Evolutionary conservation across 2,888 invertebrate genomes (phyloP).

Genomic region (Nineta flava): DNA sequence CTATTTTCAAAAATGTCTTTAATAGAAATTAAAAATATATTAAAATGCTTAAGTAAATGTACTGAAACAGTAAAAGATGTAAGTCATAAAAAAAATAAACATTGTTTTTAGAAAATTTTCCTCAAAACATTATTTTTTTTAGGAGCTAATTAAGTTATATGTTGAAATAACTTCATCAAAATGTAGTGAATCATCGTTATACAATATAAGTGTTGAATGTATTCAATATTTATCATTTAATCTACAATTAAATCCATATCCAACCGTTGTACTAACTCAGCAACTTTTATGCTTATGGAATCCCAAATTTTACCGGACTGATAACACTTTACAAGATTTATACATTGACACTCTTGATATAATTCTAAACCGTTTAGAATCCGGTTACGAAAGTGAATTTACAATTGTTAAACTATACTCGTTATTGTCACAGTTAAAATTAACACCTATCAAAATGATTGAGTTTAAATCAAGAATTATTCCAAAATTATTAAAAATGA

Average conservation of each 20-base stretch:
- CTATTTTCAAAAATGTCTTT: not conserved
- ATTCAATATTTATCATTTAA: not conserved
- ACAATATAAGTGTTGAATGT: not conserved
- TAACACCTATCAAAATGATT: constrained; percentile 3
- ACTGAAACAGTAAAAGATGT: not conserved
- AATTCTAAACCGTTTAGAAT: not conserved
- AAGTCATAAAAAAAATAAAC: not conserved
- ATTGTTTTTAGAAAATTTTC: not conserved
- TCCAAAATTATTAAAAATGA: constrained; percentile 15
- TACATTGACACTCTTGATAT: not conserved
- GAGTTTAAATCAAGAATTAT: constrained; percentile 4
- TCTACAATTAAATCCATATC: not conserved
- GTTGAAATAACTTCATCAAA: not conserved
- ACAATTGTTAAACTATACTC: constrained; percentile 2
- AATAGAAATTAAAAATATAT: not conserved
- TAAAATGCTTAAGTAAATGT: not conserved
- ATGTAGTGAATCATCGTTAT: not conserved
- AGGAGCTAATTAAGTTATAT: not conserved
- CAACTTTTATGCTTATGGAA: constrained; percentile 6
- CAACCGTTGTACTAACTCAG: not conserved
- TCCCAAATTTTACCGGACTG: not conserved
- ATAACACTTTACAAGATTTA: constrained; percentile 3
- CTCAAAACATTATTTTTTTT: not conserved
- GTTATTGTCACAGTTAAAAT: constrained; percentile 1
- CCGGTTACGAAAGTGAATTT: not conserved